Percentiles rank a stretch among this genome's conserved stretches.
phyloP scores from a whole-genome alignment of 2,797 vertebrate genomes.

The Clarias laeviceps region DNA sequence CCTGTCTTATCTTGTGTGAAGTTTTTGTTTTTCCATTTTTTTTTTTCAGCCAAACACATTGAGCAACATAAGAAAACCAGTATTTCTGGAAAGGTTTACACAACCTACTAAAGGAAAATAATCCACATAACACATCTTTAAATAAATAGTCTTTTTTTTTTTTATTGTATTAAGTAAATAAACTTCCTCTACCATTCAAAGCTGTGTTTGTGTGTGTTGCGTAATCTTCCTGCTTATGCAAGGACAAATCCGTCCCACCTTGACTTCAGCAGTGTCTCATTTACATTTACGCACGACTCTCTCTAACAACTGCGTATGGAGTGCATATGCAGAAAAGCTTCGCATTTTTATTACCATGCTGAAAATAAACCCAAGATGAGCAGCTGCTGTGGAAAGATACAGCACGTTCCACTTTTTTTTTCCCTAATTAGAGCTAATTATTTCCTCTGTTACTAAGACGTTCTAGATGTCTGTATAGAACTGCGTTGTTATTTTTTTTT shows the following conservation, averaged over 20 bases:
- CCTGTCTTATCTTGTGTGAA: neutral
- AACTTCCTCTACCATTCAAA: neutral
- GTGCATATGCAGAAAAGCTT: neutral
- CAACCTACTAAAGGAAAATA: neutral
- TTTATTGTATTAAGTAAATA: neutral
- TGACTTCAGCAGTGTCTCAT: neutral
- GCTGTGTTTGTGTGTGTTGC: neutral
- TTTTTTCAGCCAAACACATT: no score
- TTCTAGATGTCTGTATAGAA: neutral
- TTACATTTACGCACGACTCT: neutral
- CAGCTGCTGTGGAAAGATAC: conserved; percentile 68
- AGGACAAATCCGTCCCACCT: neutral
- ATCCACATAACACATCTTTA: neutral
- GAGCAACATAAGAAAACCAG: neutral
- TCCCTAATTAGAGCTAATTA: conserved; percentile 72
- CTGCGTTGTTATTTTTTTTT: neutral
- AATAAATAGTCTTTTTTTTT: neutral
- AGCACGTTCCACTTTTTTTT: conserved; percentile 48
- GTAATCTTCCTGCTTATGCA: neutral
- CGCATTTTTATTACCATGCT: conserved; percentile 23
- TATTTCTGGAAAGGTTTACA: neutral
- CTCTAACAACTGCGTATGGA: neutral
- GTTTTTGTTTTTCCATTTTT: neutral
- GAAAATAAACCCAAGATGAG: conserved; percentile 51
- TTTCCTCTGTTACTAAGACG: conserved; percentile 50